A percentile compares a stretch with the other conserved stretches of the same genome.
Evolutionary conservation across 2,888 invertebrate species (phyloP).

Genomic region (Volucella zonaria): DNA sequence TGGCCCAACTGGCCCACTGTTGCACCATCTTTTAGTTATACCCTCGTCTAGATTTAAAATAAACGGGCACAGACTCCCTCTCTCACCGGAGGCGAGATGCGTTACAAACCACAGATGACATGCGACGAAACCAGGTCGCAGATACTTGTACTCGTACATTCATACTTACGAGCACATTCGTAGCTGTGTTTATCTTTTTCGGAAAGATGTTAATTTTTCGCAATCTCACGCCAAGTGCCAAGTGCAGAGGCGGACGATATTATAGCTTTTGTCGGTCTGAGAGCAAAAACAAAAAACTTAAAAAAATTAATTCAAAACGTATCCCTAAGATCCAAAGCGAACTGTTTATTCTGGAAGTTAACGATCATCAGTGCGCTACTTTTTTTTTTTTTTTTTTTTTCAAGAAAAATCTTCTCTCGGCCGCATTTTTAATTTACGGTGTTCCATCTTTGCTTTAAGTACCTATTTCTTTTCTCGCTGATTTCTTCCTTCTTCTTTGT

Average conservation of each 20-base stretch:
- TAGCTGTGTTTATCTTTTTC: slow-evolving; percentile 49
- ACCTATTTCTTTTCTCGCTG: neutral
- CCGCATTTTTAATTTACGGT: slow-evolving; percentile 25
- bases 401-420: neutral
- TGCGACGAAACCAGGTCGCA: slow-evolving; percentile 70
- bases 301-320: too few species aligned
- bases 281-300: neutral
- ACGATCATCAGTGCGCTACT: slow-evolving; percentile 35
- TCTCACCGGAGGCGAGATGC: slow-evolving; percentile 37
- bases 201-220: slow-evolving; percentile 70
- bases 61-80: slow-evolving; percentile 27
- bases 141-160: slow-evolving; percentile 26
- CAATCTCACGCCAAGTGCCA: slow-evolving; percentile 70
- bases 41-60: slow-evolving; percentile 45
- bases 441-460: neutral
- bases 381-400: neutral
- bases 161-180: neutral
- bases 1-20: slow-evolving; percentile 46
- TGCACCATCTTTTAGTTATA: slow-evolving; percentile 32
- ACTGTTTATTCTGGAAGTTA: slow-evolving; percentile 63
- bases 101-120: slow-evolving; percentile 60
- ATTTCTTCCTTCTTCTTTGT: slow-evolving; percentile 20
- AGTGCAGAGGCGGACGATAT: slow-evolving; percentile 68
- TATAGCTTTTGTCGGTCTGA: slow-evolving; percentile 35
- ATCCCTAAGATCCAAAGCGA: slow-evolving; percentile 20